Conservation (phyloP, 2,888 invertebrate genomes). For the Yponomeuta sedellus region DNA sequence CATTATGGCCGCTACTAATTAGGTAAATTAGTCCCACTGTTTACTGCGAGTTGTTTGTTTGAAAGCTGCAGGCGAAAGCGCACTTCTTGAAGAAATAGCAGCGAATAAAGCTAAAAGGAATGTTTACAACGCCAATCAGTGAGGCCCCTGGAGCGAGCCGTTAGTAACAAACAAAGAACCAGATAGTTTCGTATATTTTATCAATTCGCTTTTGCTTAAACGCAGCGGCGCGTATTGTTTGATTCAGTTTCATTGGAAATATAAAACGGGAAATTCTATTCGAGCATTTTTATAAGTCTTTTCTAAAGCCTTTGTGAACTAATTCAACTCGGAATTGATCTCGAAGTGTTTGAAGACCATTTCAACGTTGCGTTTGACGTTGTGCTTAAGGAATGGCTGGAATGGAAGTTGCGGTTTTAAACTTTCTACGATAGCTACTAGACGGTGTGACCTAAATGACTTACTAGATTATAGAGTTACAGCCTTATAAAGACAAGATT, state of each 20-base stretch:
- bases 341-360: too few relatives aligned
- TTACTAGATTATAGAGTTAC: too few relatives aligned
- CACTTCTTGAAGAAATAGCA: background rate
- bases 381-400: too few relatives aligned
- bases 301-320: too few relatives aligned
- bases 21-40: background rate
- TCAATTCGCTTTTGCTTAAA: background rate
- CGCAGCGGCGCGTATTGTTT: background rate
- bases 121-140: background rate
- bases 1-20: background rate
- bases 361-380: too few relatives aligned
- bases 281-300: too few relatives aligned
- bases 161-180: background rate
- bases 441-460: too few relatives aligned
- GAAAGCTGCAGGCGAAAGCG: background rate
- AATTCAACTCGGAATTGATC: too few relatives aligned
- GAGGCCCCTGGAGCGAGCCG: background rate
- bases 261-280: background rate
- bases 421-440: too few relatives aligned
- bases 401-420: too few relatives aligned
- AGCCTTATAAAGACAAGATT: too few relatives aligned
- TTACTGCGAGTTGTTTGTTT: background rate
- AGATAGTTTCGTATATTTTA: background rate
- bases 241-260: background rate
- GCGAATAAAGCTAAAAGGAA: background rate